Base-by-base conservation (phyloP, 2,797 vertebrate genomes). In the Catostomus latipinnis region DNA sequence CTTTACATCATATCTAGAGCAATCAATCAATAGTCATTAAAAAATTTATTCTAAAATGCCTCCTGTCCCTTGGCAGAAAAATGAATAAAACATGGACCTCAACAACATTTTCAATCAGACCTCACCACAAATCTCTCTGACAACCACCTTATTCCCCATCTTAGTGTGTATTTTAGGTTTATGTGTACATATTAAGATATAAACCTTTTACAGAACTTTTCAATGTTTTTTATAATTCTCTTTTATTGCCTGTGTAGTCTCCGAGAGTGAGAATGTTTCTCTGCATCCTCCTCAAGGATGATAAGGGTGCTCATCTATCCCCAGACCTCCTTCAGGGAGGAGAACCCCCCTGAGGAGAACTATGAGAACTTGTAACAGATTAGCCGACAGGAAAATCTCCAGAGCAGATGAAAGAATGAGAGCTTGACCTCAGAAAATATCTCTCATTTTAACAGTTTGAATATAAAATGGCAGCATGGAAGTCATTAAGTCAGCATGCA, bases 11-110 rank as follows among this genome's bases (percentile, higher is more conserved):
- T 79, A 58, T 65, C 50, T 48, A 77, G 75, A 82, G 81, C 79
- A 84, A 88, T 80, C 82, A 90, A 91, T 92, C 92, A 88, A 91
- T 92, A 90, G 83, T 88, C 89, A 92, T 92, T 92, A 90, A 91
- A 93, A 89, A 91, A 91, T 88, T 89, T 90, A 93, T 93, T 93
- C 89, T 85, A 88, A 90, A 90, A 90, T 90, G 86, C 85, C 88
- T 87, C 78, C 85, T 88, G 90, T 91, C 90, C 89, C 91, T 90
- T 80, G 78, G 76, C 76, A 85, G 65, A 66, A 80, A 73, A 85
- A 92, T 94, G 90, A 94, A 94, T 94, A 93, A 95, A 92, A 93
- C 90, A 94, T 94, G 87, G 5, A 16, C 18, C 71, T 46, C 81
- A 76, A 86, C 78, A 61, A 62, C 43, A 75, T 78, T 87, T 80